Evolutionary conservation across 2,113 vertebrate species (phyloP), one percentile per base, ranked within the genome.

Genomic region (Leucopsar rothschildi): DNA sequence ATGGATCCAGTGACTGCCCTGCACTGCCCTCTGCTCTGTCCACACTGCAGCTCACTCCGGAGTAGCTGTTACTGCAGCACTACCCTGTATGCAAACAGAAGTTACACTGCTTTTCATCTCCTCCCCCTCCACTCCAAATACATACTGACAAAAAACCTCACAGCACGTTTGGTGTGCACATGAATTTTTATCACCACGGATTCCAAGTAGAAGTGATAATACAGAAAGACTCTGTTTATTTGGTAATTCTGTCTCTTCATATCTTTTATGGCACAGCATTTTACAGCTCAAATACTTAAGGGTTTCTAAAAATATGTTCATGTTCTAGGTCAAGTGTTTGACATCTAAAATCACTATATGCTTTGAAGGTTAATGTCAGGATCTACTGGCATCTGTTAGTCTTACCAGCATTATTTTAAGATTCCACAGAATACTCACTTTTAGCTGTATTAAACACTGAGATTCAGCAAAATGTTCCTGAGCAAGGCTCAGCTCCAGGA

Each of bases 261-360:
- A 64, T 56, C 63, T 90, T 79, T 59, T 47, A 70, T 29, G 22
- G 39, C 33, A 90, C 12, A 81, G 20, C 6, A 27, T 83, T 92
- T 92, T 81, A 60, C 76, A 82, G n/a, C 25, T 81, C 84, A 92
- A 96, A 75, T 81, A 90, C 70, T 92, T 59, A 77, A 65, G 33
- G 7, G 12, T 82, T 84, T 89, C 53, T 91, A 93, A 89, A 96
- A 82, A 91, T 52, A 84, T 1, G 1, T 31, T 1, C 7, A n/a
- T 11, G 6, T 73, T 88, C 60, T 59, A 92, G 50, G 49, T 80
- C 65, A 75, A 55, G 25, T 55, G 22, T 57, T 57, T 65, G 39
- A 75, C 72, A 73, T 85, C 13, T 33, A 86, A 92, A 83, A 73
- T 47, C 47, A 28, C 11, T 20, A 73, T 24, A 64, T 19, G n/a